These are phyloP conservation scores for Coreoperca whiteheadi DNA, from an alignment of 2,113 vertebrate genomes.

Conservation along the genomic window DNA sequence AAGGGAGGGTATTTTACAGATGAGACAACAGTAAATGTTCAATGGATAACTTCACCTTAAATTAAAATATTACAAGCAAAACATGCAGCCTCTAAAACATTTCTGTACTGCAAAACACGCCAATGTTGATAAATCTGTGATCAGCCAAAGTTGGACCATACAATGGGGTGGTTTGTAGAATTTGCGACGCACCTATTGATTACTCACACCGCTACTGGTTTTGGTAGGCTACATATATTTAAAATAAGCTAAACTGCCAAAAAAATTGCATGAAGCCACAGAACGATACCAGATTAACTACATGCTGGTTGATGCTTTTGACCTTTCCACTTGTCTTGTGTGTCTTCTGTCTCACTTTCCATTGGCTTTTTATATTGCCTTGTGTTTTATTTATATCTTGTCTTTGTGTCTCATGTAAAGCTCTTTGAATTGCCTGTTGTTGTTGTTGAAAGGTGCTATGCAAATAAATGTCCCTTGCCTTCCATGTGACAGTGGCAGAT, in stretches of 20 bases:
- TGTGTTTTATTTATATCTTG: neutral
- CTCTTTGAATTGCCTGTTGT: neutral
- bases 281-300: neutral
- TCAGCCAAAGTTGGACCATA: neutral
- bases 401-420: neutral
- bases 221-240: neutral
- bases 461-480: neutral
- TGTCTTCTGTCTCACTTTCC: neutral
- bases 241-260: neutral
- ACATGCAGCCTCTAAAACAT: neutral
- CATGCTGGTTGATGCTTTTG: neutral
- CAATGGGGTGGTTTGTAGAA: neutral
- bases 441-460: neutral
- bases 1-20: neutral
- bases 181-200: neutral
- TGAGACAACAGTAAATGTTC: neutral
- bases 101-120: neutral
- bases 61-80: neutral
- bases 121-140: neutral
- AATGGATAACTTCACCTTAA: neutral
- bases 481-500: conserved; percentile 51
- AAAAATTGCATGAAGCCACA: neutral
- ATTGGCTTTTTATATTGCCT: neutral
- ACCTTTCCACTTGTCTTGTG: neutral
- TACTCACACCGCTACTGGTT: neutral